These are phyloP conservation scores for Tympanoctomys barrerae DNA, from an alignment of 2,797 vertebrate species.

Conservation along the genomic window DNA sequence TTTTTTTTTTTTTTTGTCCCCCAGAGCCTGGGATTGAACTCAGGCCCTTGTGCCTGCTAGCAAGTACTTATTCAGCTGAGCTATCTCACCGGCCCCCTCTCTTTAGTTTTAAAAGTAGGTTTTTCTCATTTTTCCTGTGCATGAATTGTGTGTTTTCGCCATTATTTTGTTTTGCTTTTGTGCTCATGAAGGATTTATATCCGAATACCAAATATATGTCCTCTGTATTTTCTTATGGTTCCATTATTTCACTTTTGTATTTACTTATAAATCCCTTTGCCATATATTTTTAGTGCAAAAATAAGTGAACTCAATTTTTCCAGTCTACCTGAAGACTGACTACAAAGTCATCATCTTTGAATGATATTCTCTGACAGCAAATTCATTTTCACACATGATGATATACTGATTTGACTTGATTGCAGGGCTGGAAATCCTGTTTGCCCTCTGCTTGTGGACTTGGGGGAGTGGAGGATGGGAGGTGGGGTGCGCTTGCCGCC, in stretches of 20 bases:
- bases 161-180: conserved; percentile 46
- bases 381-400: conserved; percentile 36
- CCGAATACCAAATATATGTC: background rate
- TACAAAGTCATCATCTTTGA: background rate
- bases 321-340: conserved; percentile 6
- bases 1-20: no score
- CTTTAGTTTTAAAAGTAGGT: conserved; percentile 2
- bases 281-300: conserved; percentile 21
- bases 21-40: no score
- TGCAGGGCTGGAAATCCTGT: background rate
- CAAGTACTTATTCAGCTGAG: no score
- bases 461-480: fast-evolving
- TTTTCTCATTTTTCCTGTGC: conserved; percentile 20
- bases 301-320: conserved; percentile 29
- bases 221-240: conserved; percentile 5
- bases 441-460: background rate
- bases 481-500: no score
- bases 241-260: conserved; percentile 23
- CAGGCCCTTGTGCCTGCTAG: no score
- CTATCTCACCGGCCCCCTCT: background rate
- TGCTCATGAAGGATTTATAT: background rate
- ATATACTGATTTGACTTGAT: background rate
- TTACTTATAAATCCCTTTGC: background rate
- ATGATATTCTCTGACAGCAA: conserved; percentile 8
- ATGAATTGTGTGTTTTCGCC: background rate